Evolutionary conservation across 2,113 vertebrate species (phyloP).

Genomic region (Pygoscelis antarcticus): DNA sequence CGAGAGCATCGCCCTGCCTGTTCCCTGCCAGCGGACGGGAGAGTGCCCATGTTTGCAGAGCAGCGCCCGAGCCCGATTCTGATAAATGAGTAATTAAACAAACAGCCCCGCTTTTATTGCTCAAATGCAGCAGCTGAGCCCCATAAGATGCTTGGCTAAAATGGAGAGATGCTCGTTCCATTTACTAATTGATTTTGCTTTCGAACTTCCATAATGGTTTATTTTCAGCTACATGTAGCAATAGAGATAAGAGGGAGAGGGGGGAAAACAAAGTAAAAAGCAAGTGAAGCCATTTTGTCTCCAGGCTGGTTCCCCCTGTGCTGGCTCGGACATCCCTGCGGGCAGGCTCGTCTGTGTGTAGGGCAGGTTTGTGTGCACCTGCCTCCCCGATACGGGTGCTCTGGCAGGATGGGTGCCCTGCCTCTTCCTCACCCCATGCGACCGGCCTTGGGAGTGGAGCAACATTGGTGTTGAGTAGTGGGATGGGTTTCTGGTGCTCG

Average conservation of each 20-base stretch:
- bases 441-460: fast-evolving
- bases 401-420: neutral
- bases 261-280: neutral
- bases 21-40: neutral
- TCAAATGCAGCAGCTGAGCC: neutral
- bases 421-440: fast-evolving
- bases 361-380: neutral
- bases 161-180: neutral
- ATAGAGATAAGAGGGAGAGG: neutral
- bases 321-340: fast-evolving
- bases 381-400: fast-evolving
- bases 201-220: neutral
- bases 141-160: neutral
- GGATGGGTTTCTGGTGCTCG: neutral
- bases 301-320: fast-evolving
- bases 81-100: neutral
- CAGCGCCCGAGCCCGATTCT: neutral
- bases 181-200: neutral
- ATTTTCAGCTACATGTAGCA: neutral
- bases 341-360: fast-evolving
- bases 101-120: neutral
- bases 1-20: neutral
- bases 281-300: neutral
- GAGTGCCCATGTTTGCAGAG: neutral
- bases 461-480: fast-evolving